Percentiles rank a stretch among this genome's conserved stretches.
phyloP scores from a whole-genome alignment of 2,797 vertebrate species.

The Xyrichtys novacula region DNA sequence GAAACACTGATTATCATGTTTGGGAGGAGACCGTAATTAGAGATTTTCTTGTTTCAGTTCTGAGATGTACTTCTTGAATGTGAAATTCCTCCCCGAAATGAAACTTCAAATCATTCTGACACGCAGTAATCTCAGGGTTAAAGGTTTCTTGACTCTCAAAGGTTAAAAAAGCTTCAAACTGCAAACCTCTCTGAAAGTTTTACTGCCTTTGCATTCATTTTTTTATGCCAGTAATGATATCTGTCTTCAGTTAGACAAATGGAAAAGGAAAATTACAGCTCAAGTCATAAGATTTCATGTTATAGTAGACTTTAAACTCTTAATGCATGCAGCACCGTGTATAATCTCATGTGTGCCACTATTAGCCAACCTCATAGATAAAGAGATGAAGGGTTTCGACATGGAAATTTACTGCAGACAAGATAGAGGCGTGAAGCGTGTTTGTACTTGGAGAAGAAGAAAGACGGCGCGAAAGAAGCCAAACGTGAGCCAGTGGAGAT shows the following conservation, averaged over 20 bases:
- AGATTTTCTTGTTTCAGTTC: background rate
- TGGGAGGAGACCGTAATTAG: slow-evolving; percentile 39
- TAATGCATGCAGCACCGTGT: background rate
- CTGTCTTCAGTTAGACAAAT: background rate
- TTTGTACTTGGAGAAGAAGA: background rate
- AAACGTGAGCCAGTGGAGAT: too few relatives aligned
- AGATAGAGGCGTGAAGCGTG: background rate
- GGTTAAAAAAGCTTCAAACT: background rate
- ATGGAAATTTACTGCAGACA: background rate
- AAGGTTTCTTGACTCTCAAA: background rate
- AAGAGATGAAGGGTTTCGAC: background rate
- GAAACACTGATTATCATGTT: slow-evolving; percentile 32
- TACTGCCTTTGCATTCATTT: background rate
- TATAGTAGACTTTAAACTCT: background rate
- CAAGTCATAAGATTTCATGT: background rate
- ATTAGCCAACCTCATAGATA: background rate
- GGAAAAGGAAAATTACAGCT: background rate
- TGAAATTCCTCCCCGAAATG: slow-evolving; percentile 15
- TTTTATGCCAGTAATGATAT: background rate
- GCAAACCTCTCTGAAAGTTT: background rate
- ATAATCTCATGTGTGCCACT: background rate
- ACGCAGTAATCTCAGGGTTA: background rate
- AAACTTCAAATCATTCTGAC: slow-evolving; percentile 12
- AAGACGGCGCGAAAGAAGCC: too few relatives aligned
- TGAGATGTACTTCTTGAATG: slow-evolving; percentile 1